A percentile compares a stretch with the other conserved stretches of the same genome.
phyloP scores from a whole-genome alignment of 2,113 vertebrate genomes.

The Saiga tatarica region DNA sequence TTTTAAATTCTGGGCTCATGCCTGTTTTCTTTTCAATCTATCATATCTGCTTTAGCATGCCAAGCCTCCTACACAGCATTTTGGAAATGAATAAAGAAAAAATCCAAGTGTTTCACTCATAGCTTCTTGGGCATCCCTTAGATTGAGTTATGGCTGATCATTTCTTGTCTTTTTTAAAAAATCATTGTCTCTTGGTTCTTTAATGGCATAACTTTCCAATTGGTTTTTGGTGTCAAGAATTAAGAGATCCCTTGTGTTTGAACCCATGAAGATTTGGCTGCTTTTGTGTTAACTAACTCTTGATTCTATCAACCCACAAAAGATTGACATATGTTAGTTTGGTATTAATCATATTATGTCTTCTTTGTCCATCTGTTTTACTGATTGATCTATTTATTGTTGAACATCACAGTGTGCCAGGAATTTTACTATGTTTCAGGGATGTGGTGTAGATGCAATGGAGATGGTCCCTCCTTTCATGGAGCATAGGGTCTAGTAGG shows the following conservation, averaged over 20 bases:
- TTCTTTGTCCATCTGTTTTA: background rate
- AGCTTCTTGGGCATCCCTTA: slow-evolving; percentile 15
- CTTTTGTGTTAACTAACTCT: background rate
- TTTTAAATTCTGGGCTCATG: slow-evolving; percentile 35
- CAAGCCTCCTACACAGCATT: background rate
- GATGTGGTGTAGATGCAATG: background rate
- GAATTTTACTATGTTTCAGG: background rate
- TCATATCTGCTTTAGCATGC: background rate
- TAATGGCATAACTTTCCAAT: background rate
- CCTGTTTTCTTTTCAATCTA: slow-evolving; percentile 50
- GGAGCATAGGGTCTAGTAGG: background rate
- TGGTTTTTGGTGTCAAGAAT: background rate
- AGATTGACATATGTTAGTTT: background rate
- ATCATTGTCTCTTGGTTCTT: background rate
- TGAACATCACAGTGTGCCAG: background rate
- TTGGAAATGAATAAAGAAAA: background rate
- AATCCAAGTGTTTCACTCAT: background rate
- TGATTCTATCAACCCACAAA: background rate
- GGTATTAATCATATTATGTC: background rate
- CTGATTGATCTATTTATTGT: background rate
- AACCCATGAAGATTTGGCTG: background rate
- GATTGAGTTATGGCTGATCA: background rate
- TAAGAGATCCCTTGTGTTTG: background rate
- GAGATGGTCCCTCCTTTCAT: background rate
- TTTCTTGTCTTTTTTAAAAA: background rate